phyloP scores from a whole-genome alignment of 2,888 invertebrate genomes.

The Beris morrisii region DNA sequence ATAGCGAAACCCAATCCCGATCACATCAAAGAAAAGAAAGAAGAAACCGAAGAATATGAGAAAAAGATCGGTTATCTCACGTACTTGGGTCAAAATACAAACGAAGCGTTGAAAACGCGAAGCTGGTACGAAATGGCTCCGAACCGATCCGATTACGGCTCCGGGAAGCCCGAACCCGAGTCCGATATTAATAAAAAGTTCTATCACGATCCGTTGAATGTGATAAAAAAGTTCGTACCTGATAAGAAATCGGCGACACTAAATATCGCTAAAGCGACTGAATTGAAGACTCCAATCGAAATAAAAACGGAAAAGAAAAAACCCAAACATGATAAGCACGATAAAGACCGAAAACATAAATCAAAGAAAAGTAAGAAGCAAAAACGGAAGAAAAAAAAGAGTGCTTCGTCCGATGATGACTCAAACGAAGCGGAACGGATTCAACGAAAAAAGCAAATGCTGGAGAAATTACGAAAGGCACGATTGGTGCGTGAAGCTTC shows the following conservation, averaged over 20 bases:
- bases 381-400: conserved; percentile 35
- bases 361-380: conserved; percentile 44
- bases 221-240: conserved; percentile 59
- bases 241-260: conserved; percentile 20
- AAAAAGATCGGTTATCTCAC: conserved; percentile 96
- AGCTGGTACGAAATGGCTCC: conserved; percentile 88
- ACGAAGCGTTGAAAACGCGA: conserved; percentile 79
- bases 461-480: conserved; percentile 74
- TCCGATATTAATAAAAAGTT: conserved; percentile 67
- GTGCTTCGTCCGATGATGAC: conserved; percentile 41
- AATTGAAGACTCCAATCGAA: conserved; percentile 37
- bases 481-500: conserved; percentile 77
- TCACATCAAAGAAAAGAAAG: conserved; percentile 85
- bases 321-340: conserved; percentile 47
- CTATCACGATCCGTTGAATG: conserved; percentile 71
- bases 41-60: conserved; percentile 94
- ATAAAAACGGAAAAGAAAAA: conserved; percentile 32
- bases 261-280: background rate
- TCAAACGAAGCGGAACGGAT: conserved; percentile 42
- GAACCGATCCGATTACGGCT: conserved; percentile 48
- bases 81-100: conserved; percentile 91
- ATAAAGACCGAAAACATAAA: conserved; percentile 48
- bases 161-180: conserved; percentile 59
- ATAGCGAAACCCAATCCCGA: conserved; percentile 75
- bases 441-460: conserved; percentile 49